phyloP scores from a whole-genome alignment of 2,888 invertebrate species.

The Acronicta alni region DNA sequence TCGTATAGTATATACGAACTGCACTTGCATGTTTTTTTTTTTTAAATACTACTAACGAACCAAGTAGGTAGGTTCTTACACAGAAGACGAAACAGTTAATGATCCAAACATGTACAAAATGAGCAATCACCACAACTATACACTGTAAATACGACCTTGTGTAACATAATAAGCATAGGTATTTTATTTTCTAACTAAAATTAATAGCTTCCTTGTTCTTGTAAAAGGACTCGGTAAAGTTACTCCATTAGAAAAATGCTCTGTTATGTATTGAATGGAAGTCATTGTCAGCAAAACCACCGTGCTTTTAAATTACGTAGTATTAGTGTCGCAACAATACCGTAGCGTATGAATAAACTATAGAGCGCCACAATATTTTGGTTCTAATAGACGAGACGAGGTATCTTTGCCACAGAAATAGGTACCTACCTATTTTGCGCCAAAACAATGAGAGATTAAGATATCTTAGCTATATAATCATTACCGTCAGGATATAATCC shows the following conservation, averaged over 20 bases:
- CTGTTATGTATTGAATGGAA: constrained; percentile 32
- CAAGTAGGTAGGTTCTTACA: background rate
- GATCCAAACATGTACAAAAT: constrained; percentile 16
- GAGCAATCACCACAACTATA: constrained; percentile 33
- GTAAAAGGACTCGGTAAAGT: constrained; percentile 29
- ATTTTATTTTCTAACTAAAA: constrained; percentile 28
- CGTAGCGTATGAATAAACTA: constrained; percentile 10
- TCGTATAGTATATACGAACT: too few species aligned
- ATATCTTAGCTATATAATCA: too few species aligned
- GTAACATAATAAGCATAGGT: constrained; percentile 25
- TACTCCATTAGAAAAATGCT: constrained; percentile 29
- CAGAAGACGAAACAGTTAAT: background rate
- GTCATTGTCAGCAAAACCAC: constrained; percentile 24
- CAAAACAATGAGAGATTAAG: too few species aligned
- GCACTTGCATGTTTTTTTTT: too few species aligned
- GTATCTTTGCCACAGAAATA: too few species aligned
- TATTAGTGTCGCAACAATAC: background rate
- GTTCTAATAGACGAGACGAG: too few species aligned
- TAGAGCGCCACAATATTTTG: background rate
- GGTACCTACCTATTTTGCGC: too few species aligned
- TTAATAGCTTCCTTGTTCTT: constrained; percentile 52
- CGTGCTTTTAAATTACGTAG: constrained; percentile 34
- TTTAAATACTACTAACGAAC: background rate
- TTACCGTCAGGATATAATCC: too few species aligned
- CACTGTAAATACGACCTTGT: constrained; percentile 43